These are phyloP conservation scores for Microchrysa polita DNA, from an alignment of 2,888 invertebrate genomes.

Conservation along the genomic window DNA sequence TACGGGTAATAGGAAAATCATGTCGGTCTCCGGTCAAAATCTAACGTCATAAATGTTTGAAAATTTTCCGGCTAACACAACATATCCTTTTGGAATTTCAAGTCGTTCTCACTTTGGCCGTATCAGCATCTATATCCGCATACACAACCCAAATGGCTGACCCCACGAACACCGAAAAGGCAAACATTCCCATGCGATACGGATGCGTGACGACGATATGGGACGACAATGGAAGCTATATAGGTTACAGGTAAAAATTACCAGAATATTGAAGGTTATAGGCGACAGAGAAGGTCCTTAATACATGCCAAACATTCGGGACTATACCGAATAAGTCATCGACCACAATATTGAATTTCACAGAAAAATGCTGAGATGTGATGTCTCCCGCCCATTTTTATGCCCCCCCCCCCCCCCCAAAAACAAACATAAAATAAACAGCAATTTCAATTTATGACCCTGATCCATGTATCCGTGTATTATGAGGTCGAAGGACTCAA, in stretches of 20 bases:
- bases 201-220: neutral
- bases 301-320: neutral
- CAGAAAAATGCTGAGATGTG: slow-evolving; percentile 9
- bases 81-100: slow-evolving; percentile 12
- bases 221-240: slow-evolving; percentile 31
- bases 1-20: slow-evolving; percentile 41
- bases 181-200: neutral
- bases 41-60: slow-evolving; percentile 26
- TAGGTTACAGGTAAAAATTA: slow-evolving; percentile 41
- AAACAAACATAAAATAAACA: slow-evolving; percentile 33
- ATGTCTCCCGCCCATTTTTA: too few relatives aligned
- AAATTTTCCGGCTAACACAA: slow-evolving; percentile 12
- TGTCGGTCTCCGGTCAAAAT: slow-evolving; percentile 23
- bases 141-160: neutral
- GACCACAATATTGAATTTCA: neutral
- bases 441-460: slow-evolving; percentile 38
- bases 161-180: neutral
- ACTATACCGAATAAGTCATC: neutral
- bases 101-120: neutral
- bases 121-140: too few relatives aligned
- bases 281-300: slow-evolving; percentile 10
- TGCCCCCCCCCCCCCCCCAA: neutral
- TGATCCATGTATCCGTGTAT: neutral
- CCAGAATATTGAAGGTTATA: slow-evolving; percentile 27
- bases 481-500: neutral